A percentile compares a stretch with the other conserved stretches of the same genome.
These are phyloP conservation scores for Trilocha varians DNA, from an alignment of 2,888 invertebrate species.

Conservation along the genomic window DNA sequence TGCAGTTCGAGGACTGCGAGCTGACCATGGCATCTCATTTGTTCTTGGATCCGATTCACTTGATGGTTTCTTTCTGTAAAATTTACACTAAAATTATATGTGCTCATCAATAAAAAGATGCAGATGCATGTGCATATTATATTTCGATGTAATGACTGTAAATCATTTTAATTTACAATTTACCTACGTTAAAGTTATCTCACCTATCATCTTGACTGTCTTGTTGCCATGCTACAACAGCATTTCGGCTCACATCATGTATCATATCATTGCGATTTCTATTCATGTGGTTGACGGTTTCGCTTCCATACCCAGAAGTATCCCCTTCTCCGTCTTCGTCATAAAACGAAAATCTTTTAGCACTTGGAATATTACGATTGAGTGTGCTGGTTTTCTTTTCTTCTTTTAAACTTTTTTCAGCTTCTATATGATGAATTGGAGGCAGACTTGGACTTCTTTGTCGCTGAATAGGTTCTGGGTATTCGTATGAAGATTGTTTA, in stretches of 20 bases:
- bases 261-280: constrained; percentile 33
- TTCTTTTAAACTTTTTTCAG: constrained; percentile 43
- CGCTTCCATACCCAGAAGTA: constrained; percentile 89
- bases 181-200: too few species aligned
- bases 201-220: constrained; percentile 51
- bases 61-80: constrained; percentile 36
- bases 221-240: constrained; percentile 64
- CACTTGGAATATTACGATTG: constrained; percentile 55
- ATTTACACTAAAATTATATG: too few species aligned
- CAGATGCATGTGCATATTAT: too few species aligned
- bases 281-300: constrained; percentile 75
- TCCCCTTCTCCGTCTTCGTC: constrained; percentile 78
- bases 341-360: constrained; percentile 61
- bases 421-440: constrained; percentile 69
- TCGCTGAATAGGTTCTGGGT: constrained; percentile 55
- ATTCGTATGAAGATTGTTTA: constrained; percentile 57
- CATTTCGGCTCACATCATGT: constrained; percentile 33
- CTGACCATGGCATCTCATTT: constrained; percentile 49
- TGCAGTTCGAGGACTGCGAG: constrained; percentile 45
- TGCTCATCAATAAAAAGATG: too few species aligned
- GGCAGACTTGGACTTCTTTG: constrained; percentile 80
- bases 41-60: constrained; percentile 31
- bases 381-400: constrained; percentile 40
- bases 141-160: too few species aligned
- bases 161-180: too few species aligned